These are phyloP conservation scores for Ophioninae sp. DNA, from an alignment of 2,888 invertebrate genomes.

Conservation along the genomic window DNA sequence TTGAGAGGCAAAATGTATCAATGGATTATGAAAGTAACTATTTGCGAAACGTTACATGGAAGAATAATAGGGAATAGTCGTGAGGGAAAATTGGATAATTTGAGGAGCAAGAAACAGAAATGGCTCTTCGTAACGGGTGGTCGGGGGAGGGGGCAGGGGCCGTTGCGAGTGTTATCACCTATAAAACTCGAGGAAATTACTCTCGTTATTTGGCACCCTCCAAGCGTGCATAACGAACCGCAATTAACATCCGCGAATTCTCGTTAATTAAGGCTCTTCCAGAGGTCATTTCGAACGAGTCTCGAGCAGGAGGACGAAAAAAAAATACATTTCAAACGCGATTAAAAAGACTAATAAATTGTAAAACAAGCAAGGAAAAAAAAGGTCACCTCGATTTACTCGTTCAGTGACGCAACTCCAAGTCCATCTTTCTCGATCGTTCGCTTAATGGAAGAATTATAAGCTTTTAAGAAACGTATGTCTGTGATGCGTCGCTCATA, in stretches of 20 bases:
- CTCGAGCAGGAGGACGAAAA: background rate
- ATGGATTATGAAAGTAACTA: too few species aligned
- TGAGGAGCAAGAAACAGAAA: background rate
- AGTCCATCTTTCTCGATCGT: background rate
- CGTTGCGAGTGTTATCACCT: background rate
- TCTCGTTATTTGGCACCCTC: background rate
- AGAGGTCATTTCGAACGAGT: background rate
- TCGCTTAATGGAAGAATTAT: background rate
- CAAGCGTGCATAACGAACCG: background rate
- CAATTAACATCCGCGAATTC: background rate
- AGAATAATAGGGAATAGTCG: too few species aligned
- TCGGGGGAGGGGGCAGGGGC: background rate
- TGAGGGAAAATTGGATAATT: background rate
- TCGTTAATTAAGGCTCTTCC: background rate
- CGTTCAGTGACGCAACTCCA: background rate
- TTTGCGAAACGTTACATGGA: too few species aligned
- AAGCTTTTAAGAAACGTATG: background rate
- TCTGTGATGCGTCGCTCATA: constrained; percentile 14
- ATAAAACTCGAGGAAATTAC: background rate
- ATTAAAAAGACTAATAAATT: background rate
- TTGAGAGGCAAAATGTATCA: background rate
- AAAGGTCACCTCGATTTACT: background rate
- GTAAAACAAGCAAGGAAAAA: background rate
- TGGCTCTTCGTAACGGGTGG: background rate
- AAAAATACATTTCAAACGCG: background rate